Evolutionary conservation across 2,113 vertebrate species (phyloP), one percentile per base, ranked within the genome.

Genomic region (Labrus mixtus): DNA sequence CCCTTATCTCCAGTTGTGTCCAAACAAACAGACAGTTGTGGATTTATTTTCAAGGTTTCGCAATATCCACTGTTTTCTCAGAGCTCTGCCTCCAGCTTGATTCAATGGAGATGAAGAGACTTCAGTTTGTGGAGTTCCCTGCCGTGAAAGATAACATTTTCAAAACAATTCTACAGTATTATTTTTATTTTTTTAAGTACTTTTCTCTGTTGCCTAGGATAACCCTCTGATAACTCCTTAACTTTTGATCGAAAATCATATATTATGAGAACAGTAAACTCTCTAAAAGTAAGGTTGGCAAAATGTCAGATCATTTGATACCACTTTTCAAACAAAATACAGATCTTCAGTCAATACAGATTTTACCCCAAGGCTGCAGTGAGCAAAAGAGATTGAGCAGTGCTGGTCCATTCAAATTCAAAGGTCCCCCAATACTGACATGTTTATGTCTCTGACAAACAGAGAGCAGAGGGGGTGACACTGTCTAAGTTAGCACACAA

Each of bases 61-160:
- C 7, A 2, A 12, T 67, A 68, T 39, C 51, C 50, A 23, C 20
- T 9, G 19, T 10, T 9, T 41, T 41, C 43, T 23, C 2, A 12
- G 25, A 23, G 25, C 17, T 55, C 19, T 55, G 22, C 43, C 57
- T 37, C 16, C 25, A 74, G 10, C 23, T 17, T 43, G 63, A 65
- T 79, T 59, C 16, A 59, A 2, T 54, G n/a, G 12, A 63, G 41
- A 45, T 39, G 43, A 63, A 48, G 48, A 65, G 70, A 36, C 53
- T 60, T 22, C 23, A 45, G 36, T 70, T 55, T 74, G 58, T 36
- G 20, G 48, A 36, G 36, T 19, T 51, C 48, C 23, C 25, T 37
- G 66, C 1, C 10, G 2, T 10, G 43, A 33, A 64, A 33, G 43
- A 33, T 33, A 10, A 50, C 43, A 50, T 64, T 64, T 33, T 33